Percentiles rank a stretch among this genome's conserved stretches.
Evolutionary conservation across 2,113 vertebrate species (phyloP).

Genomic region (Anhinga rufa): DNA sequence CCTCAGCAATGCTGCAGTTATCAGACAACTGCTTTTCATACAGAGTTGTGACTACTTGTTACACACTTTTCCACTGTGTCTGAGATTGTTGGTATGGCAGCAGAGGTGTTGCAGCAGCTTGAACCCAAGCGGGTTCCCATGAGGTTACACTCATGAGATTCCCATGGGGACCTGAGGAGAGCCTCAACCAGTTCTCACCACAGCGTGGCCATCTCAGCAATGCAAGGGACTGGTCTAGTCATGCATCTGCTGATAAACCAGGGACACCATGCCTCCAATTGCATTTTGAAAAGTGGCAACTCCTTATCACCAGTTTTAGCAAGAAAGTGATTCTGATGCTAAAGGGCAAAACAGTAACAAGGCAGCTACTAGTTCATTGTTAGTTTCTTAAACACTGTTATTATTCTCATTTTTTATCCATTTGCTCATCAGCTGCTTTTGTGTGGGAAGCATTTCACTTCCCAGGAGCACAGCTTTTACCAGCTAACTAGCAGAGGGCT

Average conservation of each 20-base stretch:
- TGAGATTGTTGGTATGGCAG: background rate
- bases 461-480: background rate
- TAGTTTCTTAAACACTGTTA: background rate
- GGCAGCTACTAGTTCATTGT: background rate
- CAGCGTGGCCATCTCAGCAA: background rate
- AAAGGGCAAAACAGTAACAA: background rate
- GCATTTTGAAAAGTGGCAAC: background rate
- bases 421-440: background rate
- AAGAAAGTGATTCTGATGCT: background rate
- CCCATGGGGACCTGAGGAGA: background rate
- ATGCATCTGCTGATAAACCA: background rate
- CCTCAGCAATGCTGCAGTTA: background rate
- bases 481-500: background rate
- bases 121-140: fast-evolving
- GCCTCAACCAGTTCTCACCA: background rate
- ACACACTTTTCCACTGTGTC: background rate
- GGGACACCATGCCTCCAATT: background rate
- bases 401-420: background rate
- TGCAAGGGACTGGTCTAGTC: background rate
- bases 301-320: background rate
- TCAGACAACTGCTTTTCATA: background rate
- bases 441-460: background rate
- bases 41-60: background rate
- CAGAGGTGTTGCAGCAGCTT: background rate
- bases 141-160: background rate